Base-by-base conservation (phyloP, 2,888 invertebrate species). In the Trichopria drosophilae region DNA sequence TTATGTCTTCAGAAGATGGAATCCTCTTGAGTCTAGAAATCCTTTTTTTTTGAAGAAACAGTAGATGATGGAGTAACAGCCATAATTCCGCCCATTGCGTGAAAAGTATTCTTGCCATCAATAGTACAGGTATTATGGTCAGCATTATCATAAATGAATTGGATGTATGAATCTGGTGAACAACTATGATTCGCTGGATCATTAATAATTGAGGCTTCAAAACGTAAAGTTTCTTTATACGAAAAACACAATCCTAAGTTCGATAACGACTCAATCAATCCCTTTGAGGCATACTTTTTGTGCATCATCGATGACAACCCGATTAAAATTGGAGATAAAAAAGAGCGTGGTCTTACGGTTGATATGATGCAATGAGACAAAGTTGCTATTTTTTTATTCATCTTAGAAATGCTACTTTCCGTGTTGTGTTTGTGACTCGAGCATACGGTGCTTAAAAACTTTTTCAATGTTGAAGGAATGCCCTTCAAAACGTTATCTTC, bases 311-410 rank as follows among this genome's bases (percentile, higher is more conserved):
- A 36, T 12, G 42, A 42, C 6, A 52, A 24, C 31, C 49, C 40
- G 15, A 57, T 20, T 37, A 34, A 49, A 16, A 54, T n/a, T 19
- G 64, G 59, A 49, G 68, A 71, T 56, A 60, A 55, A 53, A 67
- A 70, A 49, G 66, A 66, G 53, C 66, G 57, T 46, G 65, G 64
- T 53, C 66, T 60, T 43, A 57, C 59, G 51, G 66, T 61, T 50
- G 62, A 55, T 28, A 59, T 52, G 16, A 57, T 51, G 6, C 43
- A 15, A 36, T 58, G 56, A 10, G 53, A 52, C 16, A n/a, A n/a
- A n/a, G n/a, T n/a, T n/a, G n/a, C n/a, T n/a, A n/a, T n/a, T n/a
- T n/a, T 48, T 43, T 48, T 35, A 15, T 32, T 49, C 20, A n/a
- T n/a, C n/a, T n/a, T n/a, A n/a, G n/a, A n/a, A n/a, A n/a, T n/a